Evolutionary conservation across 2,113 vertebrate species (phyloP), one percentile per base, ranked within the genome.

Genomic region (Ciconia boyciana): DNA sequence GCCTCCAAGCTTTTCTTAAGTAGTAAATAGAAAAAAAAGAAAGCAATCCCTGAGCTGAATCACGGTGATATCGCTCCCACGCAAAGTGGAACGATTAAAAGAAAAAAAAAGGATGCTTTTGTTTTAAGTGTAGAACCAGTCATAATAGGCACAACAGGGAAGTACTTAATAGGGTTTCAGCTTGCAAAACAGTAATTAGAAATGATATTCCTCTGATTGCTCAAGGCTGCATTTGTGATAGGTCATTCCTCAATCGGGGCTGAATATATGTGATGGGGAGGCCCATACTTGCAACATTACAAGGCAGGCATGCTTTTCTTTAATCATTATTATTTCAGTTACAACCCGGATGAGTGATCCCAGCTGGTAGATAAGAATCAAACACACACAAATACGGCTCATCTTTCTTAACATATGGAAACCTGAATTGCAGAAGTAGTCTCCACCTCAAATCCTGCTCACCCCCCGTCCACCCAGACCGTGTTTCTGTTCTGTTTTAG

Each of bases 281-380:
- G 94, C 94, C 91, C 95, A 57, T 75, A 19, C 83, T 94, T 84
- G 91, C 94, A 95, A 34, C 87, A 34, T 93, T 96, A 96, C 95
- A 96, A 95, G 95, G 95, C 96, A 95, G 86, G 96, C 94, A 93
- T 95, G 95, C 96, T 97, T 97, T 97, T 93, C 96, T 97, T 97
- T 97, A 96, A 97, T 97, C 94, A 97, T 97, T 96, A 97, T 97
- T 97, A 97, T 95, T 97, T 75, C 97, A 68, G 95, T 97, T 97
- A 97, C 96, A 97, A 96, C 96, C 87, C 64, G 10, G 84, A 95
- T 97, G 97, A 97, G 97, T 97, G 95, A 97, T 97, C 97, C 97
- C 97, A 97, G 95, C 97, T 97, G 97, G 95, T 80, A 96, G 96
- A 97, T 97, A 97, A 97, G 97, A 97, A 97, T 97, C 97, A 97